These are phyloP conservation scores for Drosophila anomalata DNA, from an alignment of 2,888 invertebrate species.

Conservation along the genomic window DNA sequence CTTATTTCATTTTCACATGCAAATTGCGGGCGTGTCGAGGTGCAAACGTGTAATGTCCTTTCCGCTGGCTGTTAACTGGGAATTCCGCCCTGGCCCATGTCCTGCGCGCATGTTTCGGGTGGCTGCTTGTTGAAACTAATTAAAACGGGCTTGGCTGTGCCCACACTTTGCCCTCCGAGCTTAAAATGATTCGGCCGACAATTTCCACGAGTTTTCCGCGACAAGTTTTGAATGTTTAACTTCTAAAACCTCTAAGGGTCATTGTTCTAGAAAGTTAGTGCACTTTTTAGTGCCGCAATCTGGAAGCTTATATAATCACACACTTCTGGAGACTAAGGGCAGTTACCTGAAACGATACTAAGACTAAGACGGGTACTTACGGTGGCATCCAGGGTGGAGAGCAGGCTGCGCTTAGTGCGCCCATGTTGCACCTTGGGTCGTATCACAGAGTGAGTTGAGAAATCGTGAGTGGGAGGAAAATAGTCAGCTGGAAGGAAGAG, in stretches of 20 bases:
- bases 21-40: slow-evolving; percentile 54
- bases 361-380: slow-evolving; percentile 84
- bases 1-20: slow-evolving; percentile 67
- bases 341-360: neutral
- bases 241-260: too few species aligned
- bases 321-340: neutral
- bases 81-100: slow-evolving; percentile 4
- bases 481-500: slow-evolving; percentile 64
- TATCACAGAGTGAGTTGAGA: slow-evolving; percentile 85
- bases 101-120: slow-evolving; percentile 2
- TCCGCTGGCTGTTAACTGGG: slow-evolving; percentile 13
- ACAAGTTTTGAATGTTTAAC: neutral
- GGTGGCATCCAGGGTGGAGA: slow-evolving; percentile 88
- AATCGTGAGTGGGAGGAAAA: slow-evolving; percentile 82
- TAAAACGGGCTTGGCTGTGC: slow-evolving; percentile 52
- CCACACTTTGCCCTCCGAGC: too few species aligned
- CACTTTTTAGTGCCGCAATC: slow-evolving; percentile 4
- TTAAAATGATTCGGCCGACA: neutral
- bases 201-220: slow-evolving; percentile 4
- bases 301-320: neutral
- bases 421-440: slow-evolving; percentile 90
- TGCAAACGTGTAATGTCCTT: slow-evolving; percentile 60
- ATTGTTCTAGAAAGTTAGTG: neutral
- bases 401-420: slow-evolving; percentile 89
- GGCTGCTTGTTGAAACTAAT: slow-evolving; percentile 56